Evolutionary conservation across 2,113 vertebrate species (phyloP), one percentile per base, ranked within the genome.

Genomic region (Motacilla alba): DNA sequence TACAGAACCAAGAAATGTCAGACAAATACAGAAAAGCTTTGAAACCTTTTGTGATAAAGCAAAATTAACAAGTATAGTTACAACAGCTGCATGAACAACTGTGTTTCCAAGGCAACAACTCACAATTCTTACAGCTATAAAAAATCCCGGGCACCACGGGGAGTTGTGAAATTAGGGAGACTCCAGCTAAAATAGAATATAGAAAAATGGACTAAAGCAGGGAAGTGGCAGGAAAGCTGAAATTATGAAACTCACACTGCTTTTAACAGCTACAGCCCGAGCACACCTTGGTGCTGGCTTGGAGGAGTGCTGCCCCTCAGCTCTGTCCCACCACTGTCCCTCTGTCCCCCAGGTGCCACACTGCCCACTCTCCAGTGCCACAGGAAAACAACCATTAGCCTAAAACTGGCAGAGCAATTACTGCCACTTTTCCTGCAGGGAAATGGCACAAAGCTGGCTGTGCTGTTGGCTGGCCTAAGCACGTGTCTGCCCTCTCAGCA

Each of bases 41-140:
- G 73, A 95, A 96, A 91, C 75, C 93, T 35, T 94, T 94, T 67
- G 83, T 84, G 78, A 90, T 94, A 94, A 93, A 92, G 43, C 88
- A 76, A 60, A 94, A 96, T 89, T 91, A 96, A 89, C 90, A 95
- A 95, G 96, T 80, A 86, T 35, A 63, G 67, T 97, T 95, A 94
- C 52, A 91, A 93, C 89, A 95, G 90, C 92, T 87, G 96, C 95
- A 96, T 87, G 90, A 89, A 97, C 97, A 97, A 96, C 96, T 96
- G 97, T 78, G 84, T 98, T 97, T 94, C 95, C 91, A 96, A 90
- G 89, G 91, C 90, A 97, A 97, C 92, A 89, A 77, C 80, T 90
- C 64, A 79, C 88, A 93, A 87, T 74, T 76, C 94, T 94, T 91
- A 79, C 70, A 73, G 66, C 85, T 95, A 87, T 39, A 69, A 92